These are phyloP conservation scores for Oegoconia quadripuncta DNA, from an alignment of 2,888 invertebrate species.

Conservation along the genomic window DNA sequence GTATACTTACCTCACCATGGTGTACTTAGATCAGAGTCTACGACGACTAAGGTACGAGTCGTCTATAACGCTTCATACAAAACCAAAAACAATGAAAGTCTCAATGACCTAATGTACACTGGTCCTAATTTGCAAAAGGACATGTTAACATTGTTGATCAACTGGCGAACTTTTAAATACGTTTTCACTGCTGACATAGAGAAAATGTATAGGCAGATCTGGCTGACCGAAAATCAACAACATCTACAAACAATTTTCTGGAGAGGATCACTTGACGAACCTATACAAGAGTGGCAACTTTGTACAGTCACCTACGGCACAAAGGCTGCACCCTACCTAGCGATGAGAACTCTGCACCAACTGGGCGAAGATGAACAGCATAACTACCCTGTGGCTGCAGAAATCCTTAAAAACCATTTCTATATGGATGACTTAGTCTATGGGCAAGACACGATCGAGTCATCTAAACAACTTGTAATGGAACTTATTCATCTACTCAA, in stretches of 20 bases:
- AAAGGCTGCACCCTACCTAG: no score
- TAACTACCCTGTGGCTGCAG: slow-evolving; percentile 8
- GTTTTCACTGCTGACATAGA: slow-evolving; percentile 18
- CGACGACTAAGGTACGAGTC: no score
- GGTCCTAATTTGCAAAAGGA: no score
- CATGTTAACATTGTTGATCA: slow-evolving; percentile 13
- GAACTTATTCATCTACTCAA: slow-evolving; percentile 9
- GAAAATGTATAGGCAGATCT: slow-evolving; percentile 18
- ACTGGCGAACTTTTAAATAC: slow-evolving; percentile 17
- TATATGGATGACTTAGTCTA: slow-evolving; percentile 13
- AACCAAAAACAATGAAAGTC: no score
- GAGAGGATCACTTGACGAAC: no score
- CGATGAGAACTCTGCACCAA: slow-evolving; percentile 23
- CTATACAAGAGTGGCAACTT: slow-evolving; percentile 19
- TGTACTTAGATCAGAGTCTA: no score
- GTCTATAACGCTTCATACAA: no score
- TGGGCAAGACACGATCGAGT: slow-evolving; percentile 3
- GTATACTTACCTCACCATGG: no score
- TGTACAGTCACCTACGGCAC: no score
- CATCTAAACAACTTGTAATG: neutral
- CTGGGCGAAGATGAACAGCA: slow-evolving; percentile 15
- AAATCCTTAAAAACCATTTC: slow-evolving; percentile 5
- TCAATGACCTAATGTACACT: no score
- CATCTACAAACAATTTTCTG: slow-evolving; percentile 15
- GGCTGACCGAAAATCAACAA: slow-evolving; percentile 4